A percentile compares a stretch with the other conserved stretches of the same genome.
Evolutionary conservation across 1,140 invertebrate genomes (phyloP).

Genomic region (Dufourea novaeangliae): DNA sequence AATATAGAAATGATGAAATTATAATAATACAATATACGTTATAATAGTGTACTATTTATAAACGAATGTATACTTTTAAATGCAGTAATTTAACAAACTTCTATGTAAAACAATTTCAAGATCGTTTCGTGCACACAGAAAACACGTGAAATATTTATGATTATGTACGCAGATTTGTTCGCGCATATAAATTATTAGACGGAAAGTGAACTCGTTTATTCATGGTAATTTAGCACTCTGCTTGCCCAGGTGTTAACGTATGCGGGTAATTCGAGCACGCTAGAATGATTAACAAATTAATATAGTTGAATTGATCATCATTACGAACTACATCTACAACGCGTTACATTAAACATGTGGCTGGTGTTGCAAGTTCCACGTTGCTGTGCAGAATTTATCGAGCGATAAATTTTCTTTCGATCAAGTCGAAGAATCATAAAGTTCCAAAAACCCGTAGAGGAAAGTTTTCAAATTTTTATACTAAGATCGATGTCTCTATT

Average conservation of each 20-base stretch:
- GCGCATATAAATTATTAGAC: slow-evolving; percentile 20
- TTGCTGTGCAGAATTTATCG: not conserved
- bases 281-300: slow-evolving; percentile 36
- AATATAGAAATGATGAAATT: no score
- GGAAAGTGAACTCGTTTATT: slow-evolving; percentile 33
- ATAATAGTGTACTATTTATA: no score
- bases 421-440: no score
- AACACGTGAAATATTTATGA: slow-evolving; percentile 37
- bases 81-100: no score
- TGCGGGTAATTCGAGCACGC: slow-evolving; percentile 25
- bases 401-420: no score
- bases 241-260: slow-evolving; percentile 24
- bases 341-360: not conserved
- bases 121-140: not conserved
- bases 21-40: no score
- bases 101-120: not conserved
- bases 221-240: slow-evolving; percentile 39
- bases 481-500: no score
- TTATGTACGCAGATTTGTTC: not conserved
- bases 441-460: no score
- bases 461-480: no score
- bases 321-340: slow-evolving; percentile 10
- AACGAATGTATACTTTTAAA: not conserved
- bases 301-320: slow-evolving; percentile 20
- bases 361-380: not conserved